Base-by-base conservation (phyloP, 2,113 vertebrate genomes). In the Chascanopsetta lugubris region DNA sequence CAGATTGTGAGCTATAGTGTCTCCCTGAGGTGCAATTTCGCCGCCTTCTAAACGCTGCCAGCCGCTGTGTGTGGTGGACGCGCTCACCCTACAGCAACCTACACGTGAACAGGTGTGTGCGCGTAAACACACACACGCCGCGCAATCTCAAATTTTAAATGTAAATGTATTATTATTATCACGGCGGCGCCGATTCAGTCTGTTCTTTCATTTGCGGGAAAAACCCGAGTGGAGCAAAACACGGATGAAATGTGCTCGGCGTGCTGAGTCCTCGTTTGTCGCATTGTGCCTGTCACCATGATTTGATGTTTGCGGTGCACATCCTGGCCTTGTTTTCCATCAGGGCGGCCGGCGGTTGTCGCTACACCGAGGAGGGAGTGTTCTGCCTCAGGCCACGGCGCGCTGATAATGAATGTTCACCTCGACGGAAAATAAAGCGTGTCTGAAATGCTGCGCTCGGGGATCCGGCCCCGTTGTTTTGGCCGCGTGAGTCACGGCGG, bases 371-470 rank as follows among this genome's bases (percentile, higher is more conserved):
- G 86, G 58, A 87, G 78, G 86, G 84, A 84, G 86, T 53, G 79
- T 88, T 78, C 81, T 69, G 86, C 88, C 90, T 78, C 75, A 20
- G 89, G 88, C 82, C 80, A 83, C 73, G 50, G 70, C 84, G 73
- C 79, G 47, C 81, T 85, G 91, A 91, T 89, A 91, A 88, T 59
- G 70, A 91, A 87, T 56, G 79, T 69, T 85, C 80, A 74, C 71
- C 83, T 85, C 77, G 61, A 58, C 79, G 82, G 66, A 83, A 91
- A 87, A 87, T 74, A 70, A 84, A 83, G 74, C 72, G 79, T 60
- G 27, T 75, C 64, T 75, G 74, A 77, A 76, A 72, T 40, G 54
- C n/a, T 79, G 87, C 40, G 73, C 79, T 88, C 72, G 48, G 69
- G n/a, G 75, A 71, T 72, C 57, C 57, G 74, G 53, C 68, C n/a